phyloP scores from a whole-genome alignment of 2,888 invertebrate genomes.

The Sinelater perroti region DNA sequence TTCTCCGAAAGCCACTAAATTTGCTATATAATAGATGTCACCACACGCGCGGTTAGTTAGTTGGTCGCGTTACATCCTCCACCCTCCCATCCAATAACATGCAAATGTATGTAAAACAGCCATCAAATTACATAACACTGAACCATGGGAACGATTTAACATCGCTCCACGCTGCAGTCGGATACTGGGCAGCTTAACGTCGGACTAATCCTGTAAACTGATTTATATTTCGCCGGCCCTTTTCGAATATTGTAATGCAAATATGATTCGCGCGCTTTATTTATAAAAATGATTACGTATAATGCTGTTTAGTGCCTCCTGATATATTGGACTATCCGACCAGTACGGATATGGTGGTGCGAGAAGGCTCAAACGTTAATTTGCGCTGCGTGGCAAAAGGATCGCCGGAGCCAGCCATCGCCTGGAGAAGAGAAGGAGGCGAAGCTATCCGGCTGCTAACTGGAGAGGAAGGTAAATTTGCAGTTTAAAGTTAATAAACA shows the following conservation, averaged over 20 bases:
- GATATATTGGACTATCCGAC: conserved; percentile 84
- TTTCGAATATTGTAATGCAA: conserved; percentile 38
- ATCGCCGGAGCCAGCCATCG: conserved; percentile 85
- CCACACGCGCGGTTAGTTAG: conserved; percentile 47
- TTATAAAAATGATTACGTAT: conserved; percentile 33
- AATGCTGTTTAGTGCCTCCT: conserved; percentile 71
- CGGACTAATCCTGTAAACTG: conserved; percentile 48
- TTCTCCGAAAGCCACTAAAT: conserved; percentile 49
- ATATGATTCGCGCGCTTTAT: conserved; percentile 32
- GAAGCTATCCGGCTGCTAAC: conserved; percentile 75
- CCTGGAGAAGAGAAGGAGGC: conserved; percentile 86
- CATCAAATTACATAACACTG: conserved; percentile 58
- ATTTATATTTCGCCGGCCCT: conserved; percentile 45
- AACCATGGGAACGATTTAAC: conserved; percentile 50
- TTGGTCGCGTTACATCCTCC: conserved; percentile 45
- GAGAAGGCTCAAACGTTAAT: conserved; percentile 87
- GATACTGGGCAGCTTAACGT: conserved; percentile 42
- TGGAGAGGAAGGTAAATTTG: conserved; percentile 71
- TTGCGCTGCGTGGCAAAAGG: conserved; percentile 88
- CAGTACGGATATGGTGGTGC: conserved; percentile 84
- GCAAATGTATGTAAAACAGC: conserved; percentile 60
- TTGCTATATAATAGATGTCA: conserved; percentile 49
- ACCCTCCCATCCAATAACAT: conserved; percentile 55
- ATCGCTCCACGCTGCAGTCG: conserved; percentile 43
- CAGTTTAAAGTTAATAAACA: conserved; percentile 11